Evolutionary conservation across 2,888 invertebrate species (phyloP).

Genomic region (Molanna angustata): DNA sequence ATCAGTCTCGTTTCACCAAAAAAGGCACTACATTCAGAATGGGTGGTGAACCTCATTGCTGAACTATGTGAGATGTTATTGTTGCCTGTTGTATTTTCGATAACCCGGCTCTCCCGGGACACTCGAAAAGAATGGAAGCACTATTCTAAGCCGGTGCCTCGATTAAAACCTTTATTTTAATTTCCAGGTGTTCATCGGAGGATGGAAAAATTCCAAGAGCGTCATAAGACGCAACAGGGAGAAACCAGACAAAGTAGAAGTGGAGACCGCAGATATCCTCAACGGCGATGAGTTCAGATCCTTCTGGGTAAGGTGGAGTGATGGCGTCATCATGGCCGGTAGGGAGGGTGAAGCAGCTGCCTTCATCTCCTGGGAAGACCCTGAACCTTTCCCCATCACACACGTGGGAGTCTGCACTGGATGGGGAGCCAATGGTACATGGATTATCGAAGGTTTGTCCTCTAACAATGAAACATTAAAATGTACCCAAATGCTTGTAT

Average conservation of each 20-base stretch:
- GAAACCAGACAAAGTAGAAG: slow-evolving; percentile 71
- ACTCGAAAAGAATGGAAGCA: too few relatives aligned
- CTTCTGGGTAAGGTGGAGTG: slow-evolving; percentile 82
- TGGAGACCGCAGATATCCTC: slow-evolving; percentile 69
- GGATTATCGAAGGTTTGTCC: slow-evolving; percentile 73
- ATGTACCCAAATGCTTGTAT: slow-evolving; percentile 48
- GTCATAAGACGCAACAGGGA: slow-evolving; percentile 76
- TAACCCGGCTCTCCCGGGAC: too few relatives aligned
- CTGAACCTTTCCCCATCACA: slow-evolving; percentile 66
- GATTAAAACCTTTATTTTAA: too few relatives aligned
- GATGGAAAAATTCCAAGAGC: slow-evolving; percentile 83
- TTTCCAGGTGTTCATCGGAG: slow-evolving; percentile 74
- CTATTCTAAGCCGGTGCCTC: too few relatives aligned
- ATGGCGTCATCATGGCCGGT: slow-evolving; percentile 67
- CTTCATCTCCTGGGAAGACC: slow-evolving; percentile 71
- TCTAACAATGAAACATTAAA: slow-evolving; percentile 37
- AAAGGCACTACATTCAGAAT: too few relatives aligned
- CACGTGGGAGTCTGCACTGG: slow-evolving; percentile 83
- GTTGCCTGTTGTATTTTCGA: too few relatives aligned
- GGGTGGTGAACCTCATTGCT: too few relatives aligned
- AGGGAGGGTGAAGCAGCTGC: slow-evolving; percentile 69
- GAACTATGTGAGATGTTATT: too few relatives aligned
- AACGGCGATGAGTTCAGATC: slow-evolving; percentile 72
- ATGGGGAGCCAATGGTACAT: slow-evolving; percentile 80
- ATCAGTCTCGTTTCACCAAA: too few relatives aligned